A percentile compares a stretch with the other conserved stretches of the same genome.
phyloP scores from a whole-genome alignment of 2,113 vertebrate genomes.

The Blennius ocellaris region DNA sequence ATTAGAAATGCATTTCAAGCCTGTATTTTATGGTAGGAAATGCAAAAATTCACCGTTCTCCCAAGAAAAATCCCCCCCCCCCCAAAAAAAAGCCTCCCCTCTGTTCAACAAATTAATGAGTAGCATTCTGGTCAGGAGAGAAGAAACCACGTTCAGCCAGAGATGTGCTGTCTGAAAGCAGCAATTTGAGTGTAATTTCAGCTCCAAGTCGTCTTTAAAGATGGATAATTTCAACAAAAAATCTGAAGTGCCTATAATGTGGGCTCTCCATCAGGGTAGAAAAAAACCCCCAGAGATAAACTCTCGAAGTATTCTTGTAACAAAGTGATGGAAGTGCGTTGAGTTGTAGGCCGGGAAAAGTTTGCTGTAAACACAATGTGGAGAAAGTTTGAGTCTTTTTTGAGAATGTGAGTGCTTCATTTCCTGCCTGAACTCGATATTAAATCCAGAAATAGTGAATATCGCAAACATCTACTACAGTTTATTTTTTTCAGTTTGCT shows the following conservation, averaged over 20 bases:
- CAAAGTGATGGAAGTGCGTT: not conserved
- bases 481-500: not conserved
- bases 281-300: too few relatives aligned
- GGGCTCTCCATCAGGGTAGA: not conserved
- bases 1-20: not conserved
- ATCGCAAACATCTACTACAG: not conserved
- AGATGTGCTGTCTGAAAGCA: not conserved
- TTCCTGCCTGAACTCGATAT: not conserved
- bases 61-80: too few relatives aligned
- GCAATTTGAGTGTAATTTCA: not conserved
- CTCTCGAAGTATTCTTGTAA: not conserved
- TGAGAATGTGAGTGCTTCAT: not conserved
- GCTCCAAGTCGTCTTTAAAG: not conserved
- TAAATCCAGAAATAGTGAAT: not conserved
- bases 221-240: too few relatives aligned
- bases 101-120: not conserved
- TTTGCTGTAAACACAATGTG: not conserved
- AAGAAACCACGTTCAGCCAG: not conserved
- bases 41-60: not conserved
- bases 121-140: not conserved
- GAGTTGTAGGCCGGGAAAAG: not conserved
- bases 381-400: not conserved
- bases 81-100: too few relatives aligned
- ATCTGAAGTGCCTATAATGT: not conserved
- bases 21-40: not conserved